Base-by-base conservation (phyloP, 2,797 vertebrate genomes). In the Zenarchopterus dispar region DNA sequence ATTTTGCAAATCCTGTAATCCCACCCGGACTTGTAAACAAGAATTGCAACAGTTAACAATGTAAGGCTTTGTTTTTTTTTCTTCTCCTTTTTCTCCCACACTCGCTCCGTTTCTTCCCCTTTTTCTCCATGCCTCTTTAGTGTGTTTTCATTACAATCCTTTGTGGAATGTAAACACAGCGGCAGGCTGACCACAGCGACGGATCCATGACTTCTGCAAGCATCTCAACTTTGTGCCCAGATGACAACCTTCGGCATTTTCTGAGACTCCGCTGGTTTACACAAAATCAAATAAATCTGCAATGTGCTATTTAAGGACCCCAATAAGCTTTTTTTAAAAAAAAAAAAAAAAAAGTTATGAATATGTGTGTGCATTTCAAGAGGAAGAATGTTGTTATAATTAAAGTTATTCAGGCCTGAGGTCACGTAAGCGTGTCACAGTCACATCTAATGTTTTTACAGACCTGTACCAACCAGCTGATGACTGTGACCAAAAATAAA, bases 141-240 rank as follows among this genome's bases (percentile, higher is more conserved):
- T n/a, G 1, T 81, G 73, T 82, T 85, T 84, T 80, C 66, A 75
- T 81, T 83, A 78, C 56, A 0, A 53, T 49, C 58, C 23, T 11
- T 67, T 1, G 24, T 41, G 76, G 79, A 82, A 87, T 84, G 78
- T 82, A 88, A 86, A 88, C 71, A 82, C 61, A 66, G 70, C 50
- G 33, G 26, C 23, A 7, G 50, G 54, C 57, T 66, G 74, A 81
- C 73, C 67, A 47, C 47, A 8, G 33, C 33, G 13, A 36, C 33
- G 33, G 33, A 36, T 36, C 2, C 5, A 10, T 13, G 52, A 26
- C 61, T 67, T 43, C 51, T 15, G 21, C 24, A 7, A 7, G 36
- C 36, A 52, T 49, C 62, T 52, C 24, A 22, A 11, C 22, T 6
- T 1, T 13, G 11, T 1, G 33, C 9, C 4, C 2, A 10, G 33